These are phyloP conservation scores for Ispidina picta DNA, from an alignment of 2,797 vertebrate species.

Conservation along the genomic window DNA sequence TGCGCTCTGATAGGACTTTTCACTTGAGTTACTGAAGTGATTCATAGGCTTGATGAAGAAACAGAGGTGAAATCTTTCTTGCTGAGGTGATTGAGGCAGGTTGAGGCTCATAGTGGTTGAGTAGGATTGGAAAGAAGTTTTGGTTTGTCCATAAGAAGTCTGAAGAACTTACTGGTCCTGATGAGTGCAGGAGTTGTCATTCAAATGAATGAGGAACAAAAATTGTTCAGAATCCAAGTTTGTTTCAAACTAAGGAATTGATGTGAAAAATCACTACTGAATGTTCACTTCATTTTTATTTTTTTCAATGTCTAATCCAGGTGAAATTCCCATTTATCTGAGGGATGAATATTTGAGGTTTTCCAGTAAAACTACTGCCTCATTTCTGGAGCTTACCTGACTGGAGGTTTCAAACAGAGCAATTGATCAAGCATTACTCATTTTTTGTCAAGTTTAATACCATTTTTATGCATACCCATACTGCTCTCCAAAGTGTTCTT, in stretches of 20 bases:
- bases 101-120: background rate
- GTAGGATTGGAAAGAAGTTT: background rate
- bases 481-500: background rate
- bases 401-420: background rate
- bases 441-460: background rate
- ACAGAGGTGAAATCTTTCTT: background rate
- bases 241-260: background rate
- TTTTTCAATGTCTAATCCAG: background rate
- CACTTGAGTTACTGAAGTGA: background rate
- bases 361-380: background rate
- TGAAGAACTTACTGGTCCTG: background rate
- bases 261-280: background rate
- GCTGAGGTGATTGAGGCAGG: background rate
- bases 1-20: background rate
- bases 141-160: background rate
- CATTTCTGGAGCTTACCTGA: background rate
- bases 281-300: background rate
- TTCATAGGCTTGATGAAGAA: background rate
- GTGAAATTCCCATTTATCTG: background rate
- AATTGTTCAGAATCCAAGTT: background rate
- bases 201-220: background rate
- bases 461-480: background rate
- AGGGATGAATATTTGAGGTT: background rate
- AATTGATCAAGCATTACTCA: background rate
- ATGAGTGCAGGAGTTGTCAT: no score